A percentile compares a stretch with the other conserved stretches of the same genome.
Evolutionary conservation across 2,797 vertebrate genomes (phyloP).

Genomic region (Decapterus maruadsi): DNA sequence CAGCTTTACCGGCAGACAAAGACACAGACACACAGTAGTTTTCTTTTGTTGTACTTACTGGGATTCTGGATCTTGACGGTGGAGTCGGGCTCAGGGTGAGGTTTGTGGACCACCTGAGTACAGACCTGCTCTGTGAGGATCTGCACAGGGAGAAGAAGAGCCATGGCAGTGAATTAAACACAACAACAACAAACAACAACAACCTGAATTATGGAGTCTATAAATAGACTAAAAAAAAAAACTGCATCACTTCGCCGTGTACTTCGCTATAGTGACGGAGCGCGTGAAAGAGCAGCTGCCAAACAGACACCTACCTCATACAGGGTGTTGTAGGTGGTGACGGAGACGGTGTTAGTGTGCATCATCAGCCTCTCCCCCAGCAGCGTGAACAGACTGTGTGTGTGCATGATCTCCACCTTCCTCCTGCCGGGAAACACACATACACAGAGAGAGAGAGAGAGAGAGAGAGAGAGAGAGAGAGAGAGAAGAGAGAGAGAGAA

Average conservation of each 20-base stretch:
- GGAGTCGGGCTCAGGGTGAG: slow-evolving; percentile 97
- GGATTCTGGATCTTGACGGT: slow-evolving; percentile 99
- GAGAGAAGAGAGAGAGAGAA: too few species aligned
- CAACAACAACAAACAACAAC: not conserved
- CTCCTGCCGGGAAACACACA: slow-evolving; percentile 82
- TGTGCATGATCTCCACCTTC: slow-evolving; percentile 99
- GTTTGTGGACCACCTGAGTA: slow-evolving; percentile 99
- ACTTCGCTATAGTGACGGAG: slow-evolving; percentile 6
- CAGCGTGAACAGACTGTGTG: slow-evolving; percentile 98
- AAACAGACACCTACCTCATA: slow-evolving; percentile 90
- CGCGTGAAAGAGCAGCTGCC: slow-evolving; percentile 8
- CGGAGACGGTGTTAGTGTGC: slow-evolving; percentile 97
- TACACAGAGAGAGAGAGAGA: slow-evolving; percentile 19
- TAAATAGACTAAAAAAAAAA: not conserved
- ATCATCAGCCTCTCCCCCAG: slow-evolving; percentile 98
- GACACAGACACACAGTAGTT: slow-evolving; percentile 2
- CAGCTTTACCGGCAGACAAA: slow-evolving; percentile 51
- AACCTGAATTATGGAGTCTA: not conserved
- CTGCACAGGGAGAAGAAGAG: slow-evolving; percentile 76
- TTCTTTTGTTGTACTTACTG: slow-evolving; percentile 86
- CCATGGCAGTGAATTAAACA: slow-evolving; percentile 25
- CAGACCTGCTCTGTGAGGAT: slow-evolving; percentile 99
- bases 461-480: not conserved
- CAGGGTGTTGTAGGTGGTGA: slow-evolving; percentile 99
- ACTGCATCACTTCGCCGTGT: not conserved